Evolutionary conservation across 1,140 invertebrate genomes (phyloP).

Genomic region (Condylostylus longicornis): DNA sequence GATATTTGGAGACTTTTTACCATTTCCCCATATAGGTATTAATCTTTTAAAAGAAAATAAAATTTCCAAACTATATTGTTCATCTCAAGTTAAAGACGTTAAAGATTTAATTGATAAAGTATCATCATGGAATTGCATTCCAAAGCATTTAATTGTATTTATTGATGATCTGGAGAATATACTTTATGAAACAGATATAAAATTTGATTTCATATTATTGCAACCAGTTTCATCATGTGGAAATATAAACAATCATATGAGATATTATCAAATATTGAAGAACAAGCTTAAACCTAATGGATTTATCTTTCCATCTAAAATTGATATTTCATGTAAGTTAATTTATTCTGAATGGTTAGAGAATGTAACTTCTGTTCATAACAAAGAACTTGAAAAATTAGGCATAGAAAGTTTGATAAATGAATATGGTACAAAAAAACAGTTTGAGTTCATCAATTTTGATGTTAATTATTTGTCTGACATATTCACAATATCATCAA

Average conservation of each 20-base stretch:
- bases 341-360: constrained; percentile 26
- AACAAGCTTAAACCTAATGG: constrained; percentile 21
- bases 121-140: constrained; percentile 29
- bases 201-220: constrained; percentile 30
- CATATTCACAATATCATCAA: not conserved
- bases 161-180: constrained; percentile 19
- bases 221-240: constrained; percentile 27
- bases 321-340: constrained; percentile 25
- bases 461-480: not conserved
- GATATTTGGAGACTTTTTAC: constrained; percentile 31
- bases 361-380: constrained; percentile 27
- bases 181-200: constrained; percentile 19
- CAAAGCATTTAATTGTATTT: constrained; percentile 22
- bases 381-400: constrained; percentile 25
- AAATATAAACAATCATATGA: constrained; percentile 22
- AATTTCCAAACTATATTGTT: constrained; percentile 28
- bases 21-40: constrained; percentile 37
- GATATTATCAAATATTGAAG: constrained; percentile 21
- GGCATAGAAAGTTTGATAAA: constrained; percentile 27
- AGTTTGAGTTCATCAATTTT: constrained; percentile 18
- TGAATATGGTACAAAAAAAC: constrained; percentile 28
- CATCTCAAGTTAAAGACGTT: constrained; percentile 26
- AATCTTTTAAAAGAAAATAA: constrained; percentile 31
- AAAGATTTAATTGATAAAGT: constrained; percentile 29
- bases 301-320: constrained; percentile 24